Evolutionary conservation across 2,113 vertebrate genomes (phyloP).

Genomic region (Neodontobutis hainanensis): DNA sequence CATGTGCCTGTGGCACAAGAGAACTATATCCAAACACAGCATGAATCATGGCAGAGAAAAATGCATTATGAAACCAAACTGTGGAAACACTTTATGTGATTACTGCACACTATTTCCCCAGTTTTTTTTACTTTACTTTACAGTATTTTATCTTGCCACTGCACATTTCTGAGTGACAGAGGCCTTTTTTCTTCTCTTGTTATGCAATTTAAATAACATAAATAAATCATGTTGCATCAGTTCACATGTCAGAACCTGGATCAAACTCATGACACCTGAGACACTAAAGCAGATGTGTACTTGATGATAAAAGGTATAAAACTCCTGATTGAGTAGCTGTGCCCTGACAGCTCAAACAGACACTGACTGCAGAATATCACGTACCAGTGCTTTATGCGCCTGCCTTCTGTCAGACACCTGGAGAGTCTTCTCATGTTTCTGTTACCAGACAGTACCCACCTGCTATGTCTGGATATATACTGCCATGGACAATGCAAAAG

Average conservation of each 20-base stretch:
- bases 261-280: constrained; percentile 6
- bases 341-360: constrained; percentile 23
- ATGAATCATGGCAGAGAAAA: too few species aligned
- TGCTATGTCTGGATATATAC: constrained; percentile 40
- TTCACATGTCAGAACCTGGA: background rate
- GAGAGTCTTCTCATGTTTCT: constrained; percentile 22
- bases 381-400: constrained; percentile 3
- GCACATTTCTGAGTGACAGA: too few species aligned
- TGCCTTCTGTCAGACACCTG: background rate
- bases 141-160: too few species aligned
- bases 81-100: too few species aligned
- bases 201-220: too few species aligned
- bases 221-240: background rate
- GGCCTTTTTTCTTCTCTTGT: too few species aligned
- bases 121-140: too few species aligned
- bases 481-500: constrained; percentile 32
- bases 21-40: too few species aligned
- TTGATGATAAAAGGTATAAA: constrained; percentile 3
- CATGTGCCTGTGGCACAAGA: too few species aligned
- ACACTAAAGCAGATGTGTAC: background rate
- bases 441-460: constrained; percentile 37
- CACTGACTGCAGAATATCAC: constrained; percentile 4
- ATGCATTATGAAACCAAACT: too few species aligned
- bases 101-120: too few species aligned
- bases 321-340: constrained; percentile 15